Evolutionary conservation across 2,888 invertebrate genomes (phyloP).

Genomic region (Drosophila incognita): DNA sequence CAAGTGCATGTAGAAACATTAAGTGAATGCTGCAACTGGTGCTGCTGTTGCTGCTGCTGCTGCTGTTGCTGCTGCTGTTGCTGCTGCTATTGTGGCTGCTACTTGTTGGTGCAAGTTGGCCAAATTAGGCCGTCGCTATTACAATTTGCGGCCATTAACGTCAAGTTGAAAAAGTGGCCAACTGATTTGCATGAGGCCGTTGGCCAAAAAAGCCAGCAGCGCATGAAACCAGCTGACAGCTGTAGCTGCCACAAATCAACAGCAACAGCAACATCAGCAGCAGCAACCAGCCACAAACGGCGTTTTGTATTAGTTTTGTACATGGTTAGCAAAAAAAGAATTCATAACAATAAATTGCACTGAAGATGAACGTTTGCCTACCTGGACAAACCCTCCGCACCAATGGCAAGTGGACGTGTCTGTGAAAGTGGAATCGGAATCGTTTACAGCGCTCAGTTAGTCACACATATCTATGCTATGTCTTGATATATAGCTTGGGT

Average conservation of each 20-base stretch:
- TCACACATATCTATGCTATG: constrained; percentile 44
- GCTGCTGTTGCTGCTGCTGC: constrained; percentile 17
- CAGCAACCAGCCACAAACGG: constrained; percentile 53
- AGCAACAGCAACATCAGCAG: constrained; percentile 17
- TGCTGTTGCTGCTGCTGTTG: constrained; percentile 21
- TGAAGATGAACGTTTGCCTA: constrained; percentile 73
- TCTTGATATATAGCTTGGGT: not conserved
- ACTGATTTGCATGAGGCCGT: constrained; percentile 68
- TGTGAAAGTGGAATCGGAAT: constrained; percentile 75
- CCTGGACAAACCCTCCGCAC: constrained; percentile 85
- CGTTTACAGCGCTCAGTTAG: constrained; percentile 67
- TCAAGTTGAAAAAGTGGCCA: constrained; percentile 63
- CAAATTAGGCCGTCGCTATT: constrained; percentile 73
- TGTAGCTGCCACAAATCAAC: constrained; percentile 12
- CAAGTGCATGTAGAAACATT: constrained; percentile 9
- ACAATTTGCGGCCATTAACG: constrained; percentile 77
- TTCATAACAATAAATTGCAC: constrained; percentile 22
- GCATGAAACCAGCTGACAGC: constrained; percentile 66
- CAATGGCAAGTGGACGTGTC: constrained; percentile 85
- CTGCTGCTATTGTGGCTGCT: constrained; percentile 49
- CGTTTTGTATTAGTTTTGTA: constrained; percentile 70
- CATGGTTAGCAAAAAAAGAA: constrained; percentile 10
- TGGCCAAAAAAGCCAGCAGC: constrained; percentile 54
- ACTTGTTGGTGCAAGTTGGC: constrained; percentile 59
- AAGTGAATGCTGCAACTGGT: constrained; percentile 26